These are phyloP conservation scores for Drosophila ficusphila DNA, from an alignment of 1,140 invertebrate genomes.

Conservation along the genomic window DNA sequence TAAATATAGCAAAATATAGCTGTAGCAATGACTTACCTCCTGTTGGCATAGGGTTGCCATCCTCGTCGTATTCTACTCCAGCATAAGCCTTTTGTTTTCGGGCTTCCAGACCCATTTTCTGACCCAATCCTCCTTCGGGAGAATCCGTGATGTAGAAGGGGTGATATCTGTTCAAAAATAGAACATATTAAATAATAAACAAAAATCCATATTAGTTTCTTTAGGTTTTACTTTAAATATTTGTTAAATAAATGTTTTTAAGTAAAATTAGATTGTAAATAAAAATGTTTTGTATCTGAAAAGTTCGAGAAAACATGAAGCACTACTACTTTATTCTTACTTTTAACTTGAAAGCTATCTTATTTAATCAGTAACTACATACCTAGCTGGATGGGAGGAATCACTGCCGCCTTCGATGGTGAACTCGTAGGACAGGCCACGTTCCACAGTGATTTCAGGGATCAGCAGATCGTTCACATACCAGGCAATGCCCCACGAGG, in stretches of 20 bases:
- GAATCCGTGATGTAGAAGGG: slow-evolving; percentile 97
- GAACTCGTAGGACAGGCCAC: slow-evolving; percentile 95
- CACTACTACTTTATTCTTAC: too few relatives aligned
- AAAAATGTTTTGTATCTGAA: too few relatives aligned
- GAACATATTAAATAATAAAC: too few relatives aligned
- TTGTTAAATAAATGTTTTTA: too few relatives aligned
- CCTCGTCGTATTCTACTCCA: slow-evolving; percentile 90
- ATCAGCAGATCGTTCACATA: slow-evolving; percentile 96
- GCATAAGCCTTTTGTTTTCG: slow-evolving; percentile 90
- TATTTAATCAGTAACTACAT: not conserved
- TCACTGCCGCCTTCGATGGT: slow-evolving; percentile 92
- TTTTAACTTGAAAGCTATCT: too few relatives aligned
- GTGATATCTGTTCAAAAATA: slow-evolving; percentile 89
- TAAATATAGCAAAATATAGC: not conserved
- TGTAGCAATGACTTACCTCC: slow-evolving; percentile 85
- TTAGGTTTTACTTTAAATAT: too few relatives aligned
- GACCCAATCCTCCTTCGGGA: slow-evolving; percentile 92
- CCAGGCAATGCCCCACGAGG: slow-evolving; percentile 96
- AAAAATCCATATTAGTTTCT: too few relatives aligned
- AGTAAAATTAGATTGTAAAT: too few relatives aligned
- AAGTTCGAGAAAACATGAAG: too few relatives aligned
- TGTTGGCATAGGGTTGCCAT: slow-evolving; percentile 91
- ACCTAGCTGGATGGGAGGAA: slow-evolving; percentile 88
- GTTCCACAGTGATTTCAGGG: slow-evolving; percentile 94
- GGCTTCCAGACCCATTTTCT: slow-evolving; percentile 89